Evolutionary conservation across 2,888 invertebrate species (phyloP), one percentile per base, ranked within the genome.

Genomic region (Euclidia mi): DNA sequence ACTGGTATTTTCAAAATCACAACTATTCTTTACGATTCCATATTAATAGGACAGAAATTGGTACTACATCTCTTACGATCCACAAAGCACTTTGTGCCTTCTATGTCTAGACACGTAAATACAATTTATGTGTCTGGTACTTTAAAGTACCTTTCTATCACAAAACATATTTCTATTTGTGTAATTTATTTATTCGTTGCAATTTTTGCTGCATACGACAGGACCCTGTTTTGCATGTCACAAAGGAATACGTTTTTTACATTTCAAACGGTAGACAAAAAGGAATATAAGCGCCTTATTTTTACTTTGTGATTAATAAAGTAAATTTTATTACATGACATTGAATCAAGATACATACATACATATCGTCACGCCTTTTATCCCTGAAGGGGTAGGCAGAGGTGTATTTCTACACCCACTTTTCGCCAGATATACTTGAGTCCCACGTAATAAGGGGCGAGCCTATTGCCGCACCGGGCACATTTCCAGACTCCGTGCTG

Each of bases 41-140:
- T 17, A 28, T 37, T 48, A 49, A n/a, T 40, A 49, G 10, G 34
- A 45, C 12, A 49, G 10, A 44, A 44, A 49, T 42, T 29, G 37
- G n/a, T 35, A 45, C 28, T 46, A 46, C 32, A 49, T 53, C 29
- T 56, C 46, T 53, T 43, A 49, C 42, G 35, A 60, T 55, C 56
- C 49, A 51, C 58, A 63, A 60, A 63, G 64, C 76, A 63, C 68
- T 53, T 64, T 41, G 63, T 60, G 50, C 56, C 50, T 61, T 56
- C 63, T 52, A 53, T 64, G 71, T 72, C 71, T 76, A 72, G 71
- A 72, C 76, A 68, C 60, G 61, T 61, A 62, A 76, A 68, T 65
- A 68, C 45, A 72, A 76, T 71, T 58, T 72, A 71, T 72, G 69
- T 57, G 71, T 76, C 76, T 71, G 50, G 56, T 64, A 72, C 44